Evolutionary conservation across 2,888 invertebrate species (phyloP), one percentile per base, ranked within the genome.

Genomic region (Craniophora ligustri): DNA sequence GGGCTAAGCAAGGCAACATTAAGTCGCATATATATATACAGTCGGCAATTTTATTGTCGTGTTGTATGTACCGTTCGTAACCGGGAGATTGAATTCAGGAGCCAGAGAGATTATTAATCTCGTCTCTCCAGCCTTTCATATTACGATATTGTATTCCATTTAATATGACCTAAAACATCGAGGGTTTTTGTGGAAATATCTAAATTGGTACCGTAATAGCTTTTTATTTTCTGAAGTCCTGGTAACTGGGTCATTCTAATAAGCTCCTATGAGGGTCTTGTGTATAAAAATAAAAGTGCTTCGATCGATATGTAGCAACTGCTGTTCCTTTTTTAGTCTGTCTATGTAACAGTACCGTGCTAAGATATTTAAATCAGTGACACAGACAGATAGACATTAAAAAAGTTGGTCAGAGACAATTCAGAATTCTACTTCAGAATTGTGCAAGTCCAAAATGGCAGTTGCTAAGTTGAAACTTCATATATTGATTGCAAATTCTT

Each of bases 71-170:
- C 13, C 30, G 8, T n/a, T n/a, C 68, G 40, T 67, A 23, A 58
- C 21, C 15, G 11, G 5, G 35, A 64, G 47, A 68, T 72, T 67
- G 67, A 68, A 67, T 67, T 55, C 55, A 49, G 54, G 39, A 55
- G 57, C 38, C 45, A 40, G 40, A 49, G 28, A 67, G 44, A 67
- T 68, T 67, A 67, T 55, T 71, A 69, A 69, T 67, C 40, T 67
- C 58, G 42, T 35, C 32, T 16, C 40, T 38, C 23, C 63, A 44
- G 42, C 34, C 36, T 67, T 31, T 57, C 16, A 48, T 61, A 51
- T 56, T 23, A 44, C 60, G 40, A 50, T 59, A 54, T 57, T 67
- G 58, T 62, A 21, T 67, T 53, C 32, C 42, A 50, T 71, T 62
- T 55, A 55, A 62, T 62, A 58, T 58, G 19, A 46, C 40, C 34